Percentiles rank a stretch among this genome's conserved stretches.
These are phyloP conservation scores for Bilobella aurantiaca DNA, from an alignment of 1,140 invertebrate genomes.

Conservation along the genomic window DNA sequence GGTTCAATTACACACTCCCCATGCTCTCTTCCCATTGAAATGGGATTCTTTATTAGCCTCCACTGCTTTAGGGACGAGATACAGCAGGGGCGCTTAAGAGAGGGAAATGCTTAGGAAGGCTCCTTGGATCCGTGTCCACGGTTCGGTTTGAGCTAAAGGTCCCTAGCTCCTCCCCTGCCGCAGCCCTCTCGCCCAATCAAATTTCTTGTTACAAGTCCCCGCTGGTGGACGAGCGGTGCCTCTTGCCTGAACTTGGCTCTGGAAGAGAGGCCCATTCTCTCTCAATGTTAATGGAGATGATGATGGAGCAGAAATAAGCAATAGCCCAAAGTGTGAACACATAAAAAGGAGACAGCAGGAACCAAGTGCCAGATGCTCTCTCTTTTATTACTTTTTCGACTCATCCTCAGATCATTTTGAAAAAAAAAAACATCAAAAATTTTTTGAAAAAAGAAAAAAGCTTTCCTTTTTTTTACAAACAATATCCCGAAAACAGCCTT, in stretches of 20 bases:
- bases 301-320: constrained; percentile 8
- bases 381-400: neutral
- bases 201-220: neutral
- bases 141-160: no score
- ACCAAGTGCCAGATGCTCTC: neutral
- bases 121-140: no score
- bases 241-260: neutral
- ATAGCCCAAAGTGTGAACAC: constrained; percentile 3
- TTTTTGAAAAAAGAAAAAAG: no score
- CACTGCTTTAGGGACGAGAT: no score
- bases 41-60: neutral
- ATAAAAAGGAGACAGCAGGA: neutral
- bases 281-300: constrained; percentile 1
- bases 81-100: no score
- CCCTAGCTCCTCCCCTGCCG: no score
- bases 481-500: no score
- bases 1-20: neutral
- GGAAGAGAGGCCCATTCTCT: neutral
- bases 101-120: no score
- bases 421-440: no score
- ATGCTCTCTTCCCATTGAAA: neutral
- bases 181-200: no score
- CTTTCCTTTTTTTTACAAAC: no score
- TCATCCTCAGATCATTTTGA: no score
- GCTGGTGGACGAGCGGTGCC: neutral